Evolutionary conservation across 1,140 invertebrate genomes (phyloP).

Genomic region (Triops longicaudatus): DNA sequence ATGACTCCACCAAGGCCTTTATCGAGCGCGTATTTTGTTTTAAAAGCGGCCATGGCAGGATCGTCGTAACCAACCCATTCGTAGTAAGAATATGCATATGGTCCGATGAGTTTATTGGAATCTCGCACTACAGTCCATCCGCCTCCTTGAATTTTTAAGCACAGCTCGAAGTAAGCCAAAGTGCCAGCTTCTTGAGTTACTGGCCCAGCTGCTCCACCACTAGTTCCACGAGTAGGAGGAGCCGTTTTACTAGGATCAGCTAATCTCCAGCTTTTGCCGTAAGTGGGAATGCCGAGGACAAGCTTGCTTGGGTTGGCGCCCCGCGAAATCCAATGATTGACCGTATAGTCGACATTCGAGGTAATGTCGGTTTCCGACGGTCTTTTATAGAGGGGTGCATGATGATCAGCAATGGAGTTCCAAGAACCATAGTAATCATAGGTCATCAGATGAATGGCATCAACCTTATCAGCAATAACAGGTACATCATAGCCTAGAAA

Average conservation of each 20-base stretch:
- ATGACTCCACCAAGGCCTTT: conserved; percentile 25
- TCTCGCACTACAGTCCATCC: conserved; percentile 30
- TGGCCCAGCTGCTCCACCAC: conserved; percentile 26
- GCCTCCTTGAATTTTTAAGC: conserved; percentile 23
- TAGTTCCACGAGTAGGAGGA: conserved; percentile 22
- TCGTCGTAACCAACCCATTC: conserved; percentile 33
- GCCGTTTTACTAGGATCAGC: conserved; percentile 5
- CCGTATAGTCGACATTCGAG: conserved; percentile 10
- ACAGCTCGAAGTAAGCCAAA: conserved; percentile 34
- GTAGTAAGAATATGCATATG: conserved; percentile 22
- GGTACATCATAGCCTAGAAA: conserved; percentile 16
- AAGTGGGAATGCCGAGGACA: conserved; percentile 22
- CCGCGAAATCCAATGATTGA: conserved; percentile 18
- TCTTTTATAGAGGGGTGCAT: conserved; percentile 40
- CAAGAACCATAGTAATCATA: conserved; percentile 43
- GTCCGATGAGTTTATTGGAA: conserved; percentile 21
- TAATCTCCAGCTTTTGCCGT: conserved; percentile 22
- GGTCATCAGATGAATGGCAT: conserved; percentile 40
- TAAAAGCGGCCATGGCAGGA: conserved; percentile 25
- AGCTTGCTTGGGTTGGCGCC: conserved; percentile 16
- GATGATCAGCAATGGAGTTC: conserved; percentile 41
- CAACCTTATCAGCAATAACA: conserved; percentile 28
- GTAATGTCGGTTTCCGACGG: conserved; percentile 15
- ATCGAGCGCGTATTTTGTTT: conserved; percentile 31
- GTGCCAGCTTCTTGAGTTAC: conserved; percentile 31